phyloP scores from a whole-genome alignment of 1,140 invertebrate species.

The Sminthurides bifidus region DNA sequence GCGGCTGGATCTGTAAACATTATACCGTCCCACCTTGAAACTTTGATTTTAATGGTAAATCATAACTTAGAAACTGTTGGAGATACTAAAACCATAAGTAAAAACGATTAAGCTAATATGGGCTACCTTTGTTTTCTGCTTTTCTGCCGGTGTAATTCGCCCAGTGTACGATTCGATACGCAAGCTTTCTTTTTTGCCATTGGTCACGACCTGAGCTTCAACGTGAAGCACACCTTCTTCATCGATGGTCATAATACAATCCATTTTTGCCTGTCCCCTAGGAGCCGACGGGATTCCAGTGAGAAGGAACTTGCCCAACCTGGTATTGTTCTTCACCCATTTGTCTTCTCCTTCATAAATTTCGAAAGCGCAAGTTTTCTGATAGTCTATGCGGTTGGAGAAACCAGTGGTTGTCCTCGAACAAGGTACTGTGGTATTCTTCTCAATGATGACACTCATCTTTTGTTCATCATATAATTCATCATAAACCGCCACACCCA shows the following conservation, averaged over 20 bases:
- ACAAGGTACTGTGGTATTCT: slow-evolving; percentile 47
- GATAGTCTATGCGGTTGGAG: slow-evolving; percentile 37
- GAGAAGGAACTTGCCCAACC: neutral
- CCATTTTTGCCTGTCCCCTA: neutral
- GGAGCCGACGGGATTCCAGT: neutral
- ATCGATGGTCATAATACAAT: neutral
- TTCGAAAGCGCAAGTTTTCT: neutral
- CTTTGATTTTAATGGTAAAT: too few relatives aligned
- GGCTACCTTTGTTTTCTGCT: too few relatives aligned
- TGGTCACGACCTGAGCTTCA: too few relatives aligned
- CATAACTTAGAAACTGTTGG: too few relatives aligned
- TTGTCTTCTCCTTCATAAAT: neutral
- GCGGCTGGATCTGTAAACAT: too few relatives aligned
- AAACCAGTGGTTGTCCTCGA: slow-evolving; percentile 49
- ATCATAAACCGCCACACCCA: slow-evolving; percentile 46
- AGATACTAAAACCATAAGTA: too few relatives aligned
- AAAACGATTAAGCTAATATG: too few relatives aligned
- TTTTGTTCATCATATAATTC: slow-evolving; percentile 46
- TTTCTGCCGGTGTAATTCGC: too few relatives aligned
- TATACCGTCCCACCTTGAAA: too few relatives aligned
- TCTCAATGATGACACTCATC: slow-evolving; percentile 36
- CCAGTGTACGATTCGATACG: too few relatives aligned
- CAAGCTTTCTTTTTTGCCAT: too few relatives aligned
- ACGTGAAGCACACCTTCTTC: neutral
- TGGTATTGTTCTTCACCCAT: neutral